Percentiles rank a stretch among this genome's conserved stretches.
These are phyloP conservation scores for Anaspis maculata DNA, from an alignment of 2,888 invertebrate genomes.

Conservation along the genomic window DNA sequence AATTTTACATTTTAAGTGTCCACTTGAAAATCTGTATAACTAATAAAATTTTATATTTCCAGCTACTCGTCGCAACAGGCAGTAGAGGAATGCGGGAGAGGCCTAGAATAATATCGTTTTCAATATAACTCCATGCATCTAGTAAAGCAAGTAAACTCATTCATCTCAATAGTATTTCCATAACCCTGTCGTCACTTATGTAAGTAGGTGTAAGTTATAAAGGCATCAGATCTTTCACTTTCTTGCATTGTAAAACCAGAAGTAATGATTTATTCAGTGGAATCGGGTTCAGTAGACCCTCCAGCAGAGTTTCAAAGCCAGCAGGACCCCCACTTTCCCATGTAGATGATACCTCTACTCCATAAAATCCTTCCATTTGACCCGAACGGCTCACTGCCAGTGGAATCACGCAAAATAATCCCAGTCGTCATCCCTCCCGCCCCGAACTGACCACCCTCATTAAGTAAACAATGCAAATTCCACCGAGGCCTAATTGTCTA, in stretches of 20 bases:
- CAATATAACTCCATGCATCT: slow-evolving; percentile 25
- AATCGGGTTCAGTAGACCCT: too few species aligned
- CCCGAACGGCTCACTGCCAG: slow-evolving; percentile 29
- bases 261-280: too few species aligned
- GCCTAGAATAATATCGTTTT: slow-evolving; percentile 29
- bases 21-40: slow-evolving; percentile 5
- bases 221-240: too few species aligned
- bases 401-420: slow-evolving; percentile 19
- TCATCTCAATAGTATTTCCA: too few species aligned
- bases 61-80: slow-evolving; percentile 40
- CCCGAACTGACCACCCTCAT: slow-evolving; percentile 21
- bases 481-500: slow-evolving; percentile 19
- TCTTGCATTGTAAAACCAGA: too few species aligned
- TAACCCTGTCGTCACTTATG: too few species aligned
- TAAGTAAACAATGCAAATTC: slow-evolving; percentile 25
- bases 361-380: too few species aligned
- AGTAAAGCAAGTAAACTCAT: slow-evolving; percentile 7
- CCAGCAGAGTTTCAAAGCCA: too few species aligned
- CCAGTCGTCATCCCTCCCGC: slow-evolving; percentile 19
- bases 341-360: too few species aligned
- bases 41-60: slow-evolving; percentile 30
- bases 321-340: too few species aligned
- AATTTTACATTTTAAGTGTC: too few species aligned
- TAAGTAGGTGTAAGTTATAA: too few species aligned
- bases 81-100: slow-evolving; percentile 27